phyloP scores from a whole-genome alignment of 2,888 invertebrate genomes.

The Mimas tiliae region DNA sequence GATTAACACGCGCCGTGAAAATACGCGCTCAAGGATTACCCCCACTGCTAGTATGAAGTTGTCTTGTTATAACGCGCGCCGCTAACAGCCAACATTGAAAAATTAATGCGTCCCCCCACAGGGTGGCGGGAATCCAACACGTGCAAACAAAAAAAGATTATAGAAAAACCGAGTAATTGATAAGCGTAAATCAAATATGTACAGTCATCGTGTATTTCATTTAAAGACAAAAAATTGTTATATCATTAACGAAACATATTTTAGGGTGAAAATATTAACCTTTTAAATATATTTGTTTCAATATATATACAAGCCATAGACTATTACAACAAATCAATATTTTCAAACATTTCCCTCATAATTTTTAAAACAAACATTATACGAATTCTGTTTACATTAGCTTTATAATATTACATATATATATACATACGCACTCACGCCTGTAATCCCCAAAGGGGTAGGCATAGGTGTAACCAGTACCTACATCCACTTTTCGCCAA shows the following conservation, averaged over 20 bases:
- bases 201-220: background rate
- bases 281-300: too few species aligned
- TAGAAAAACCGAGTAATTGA: constrained; percentile 30
- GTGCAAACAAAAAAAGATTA: constrained; percentile 34
- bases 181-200: constrained; percentile 25
- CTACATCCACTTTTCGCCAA: too few species aligned
- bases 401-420: too few species aligned
- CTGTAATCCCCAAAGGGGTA: too few species aligned
- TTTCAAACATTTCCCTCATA: too few species aligned
- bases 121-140: constrained; percentile 39
- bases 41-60: constrained; percentile 66
- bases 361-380: too few species aligned
- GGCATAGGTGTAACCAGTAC: too few species aligned
- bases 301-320: too few species aligned
- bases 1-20: constrained; percentile 78
- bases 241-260: background rate
- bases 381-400: too few species aligned
- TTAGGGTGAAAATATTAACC: too few species aligned
- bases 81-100: constrained; percentile 50
- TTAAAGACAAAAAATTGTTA: background rate
- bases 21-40: constrained; percentile 78
- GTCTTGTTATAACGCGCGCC: constrained; percentile 65
- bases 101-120: constrained; percentile 48
- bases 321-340: too few species aligned
- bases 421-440: too few species aligned